These are phyloP conservation scores for Microcebus ravelobensis DNA, from an alignment of 2,113 vertebrate species.

Conservation along the genomic window DNA sequence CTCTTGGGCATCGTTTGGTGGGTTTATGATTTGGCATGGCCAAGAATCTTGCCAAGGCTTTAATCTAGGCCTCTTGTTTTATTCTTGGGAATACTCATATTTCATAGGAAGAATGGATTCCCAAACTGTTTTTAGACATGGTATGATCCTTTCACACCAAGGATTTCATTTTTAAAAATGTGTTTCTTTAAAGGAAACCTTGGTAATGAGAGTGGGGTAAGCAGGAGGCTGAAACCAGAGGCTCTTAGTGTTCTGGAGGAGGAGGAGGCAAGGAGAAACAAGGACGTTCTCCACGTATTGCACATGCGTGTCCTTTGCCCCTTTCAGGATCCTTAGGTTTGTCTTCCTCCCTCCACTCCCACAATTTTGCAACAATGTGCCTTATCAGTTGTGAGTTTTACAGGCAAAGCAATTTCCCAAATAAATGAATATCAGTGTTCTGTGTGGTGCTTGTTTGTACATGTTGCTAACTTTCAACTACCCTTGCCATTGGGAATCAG, in stretches of 20 bases:
- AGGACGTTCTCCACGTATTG: not conserved
- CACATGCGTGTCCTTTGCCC: not conserved
- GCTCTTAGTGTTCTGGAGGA: not conserved
- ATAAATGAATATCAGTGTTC: conserved; percentile 48
- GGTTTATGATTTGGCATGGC: not conserved
- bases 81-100: not conserved
- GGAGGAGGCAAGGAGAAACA: not conserved
- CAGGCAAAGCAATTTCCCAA: conserved; percentile 20
- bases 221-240: not conserved
- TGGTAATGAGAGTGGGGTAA: not conserved
- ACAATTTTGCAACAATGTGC: conserved; percentile 22
- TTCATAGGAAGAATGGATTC: not conserved
- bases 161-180: conserved; percentile 20
- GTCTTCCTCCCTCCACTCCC: not conserved
- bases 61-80: not conserved
- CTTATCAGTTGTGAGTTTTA: conserved; percentile 46
- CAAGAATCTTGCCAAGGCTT: not conserved
- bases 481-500: not conserved
- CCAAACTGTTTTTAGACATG: not conserved
- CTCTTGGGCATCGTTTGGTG: not conserved
- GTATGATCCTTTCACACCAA: not conserved
- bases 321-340: not conserved
- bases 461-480: not conserved
- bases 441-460: not conserved
- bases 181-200: conserved; percentile 6